Base-by-base conservation (phyloP, 2,888 invertebrate genomes). In the Drosophila subsilvestris region DNA sequence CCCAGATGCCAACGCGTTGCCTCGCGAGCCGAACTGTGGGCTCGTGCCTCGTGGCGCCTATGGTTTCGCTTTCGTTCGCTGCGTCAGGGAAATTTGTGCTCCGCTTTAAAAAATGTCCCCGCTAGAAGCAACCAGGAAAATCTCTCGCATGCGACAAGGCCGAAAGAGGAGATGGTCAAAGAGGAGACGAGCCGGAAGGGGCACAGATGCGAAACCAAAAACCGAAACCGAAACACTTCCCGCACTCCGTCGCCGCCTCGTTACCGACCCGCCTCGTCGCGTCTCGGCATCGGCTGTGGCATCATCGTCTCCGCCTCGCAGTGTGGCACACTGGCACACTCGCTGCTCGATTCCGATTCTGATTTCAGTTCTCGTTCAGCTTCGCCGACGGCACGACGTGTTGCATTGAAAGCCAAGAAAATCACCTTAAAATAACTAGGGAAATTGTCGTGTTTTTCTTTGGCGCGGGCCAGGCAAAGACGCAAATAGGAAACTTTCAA, bases 321-420 rank as follows among this genome's bases (percentile, higher is more conserved):
- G 9, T 29, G 29, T 32, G 32, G 32, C 32, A 12, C 32, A 32
- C 32, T 37, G 37, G 37, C 37, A 6, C 37, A 37, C 25, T 48
- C 20, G 48, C 48, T 9, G 69, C 17, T 59, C 68, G 54, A 68
- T 70, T 74, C 62, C 61, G 60, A 71, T 62, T 62, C 69, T 75
- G 83, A 69, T 79, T 77, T 68, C 89, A 91, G 91, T 91, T 91
- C 90, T 90, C 91, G 91, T 88, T 91, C 86, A 91, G 90, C 91
- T 88, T 90, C 90, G 89, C 90, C 88, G 86, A 89, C 89, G 91
- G 86, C 87, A 89, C 85, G 90, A 91, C 91, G 91, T 91, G 90
- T 82, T 75, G 45, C 43, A 53, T 57, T 25, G 57, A 42, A 57
- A 57, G 43, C 43, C 20, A 45, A 45, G 42, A 55, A 44, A 55